phyloP scores from a whole-genome alignment of 1,140 invertebrate genomes.

The Aphaenogaster ashmeadi region DNA sequence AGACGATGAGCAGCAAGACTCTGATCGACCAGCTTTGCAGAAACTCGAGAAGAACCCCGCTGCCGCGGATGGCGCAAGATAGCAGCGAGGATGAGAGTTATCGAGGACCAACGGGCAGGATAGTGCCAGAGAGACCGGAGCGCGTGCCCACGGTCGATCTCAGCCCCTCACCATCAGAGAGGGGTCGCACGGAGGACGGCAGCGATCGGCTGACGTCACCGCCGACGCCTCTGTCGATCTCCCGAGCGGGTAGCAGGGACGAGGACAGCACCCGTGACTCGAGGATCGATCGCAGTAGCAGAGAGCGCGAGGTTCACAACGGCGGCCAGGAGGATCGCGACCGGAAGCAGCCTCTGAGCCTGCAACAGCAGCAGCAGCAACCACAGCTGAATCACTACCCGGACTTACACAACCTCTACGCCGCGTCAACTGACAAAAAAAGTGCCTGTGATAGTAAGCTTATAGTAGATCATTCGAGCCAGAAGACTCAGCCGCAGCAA shows the following conservation, averaged over 20 bases:
- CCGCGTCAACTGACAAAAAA: slow-evolving; percentile 87
- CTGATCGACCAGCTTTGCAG: slow-evolving; percentile 91
- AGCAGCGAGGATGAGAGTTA: slow-evolving; percentile 86
- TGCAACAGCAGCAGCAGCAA: slow-evolving; percentile 74
- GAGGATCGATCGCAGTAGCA: slow-evolving; percentile 80
- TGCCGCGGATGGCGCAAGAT: slow-evolving; percentile 85
- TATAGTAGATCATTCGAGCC: slow-evolving; percentile 87
- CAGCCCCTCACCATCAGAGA: slow-evolving; percentile 84
- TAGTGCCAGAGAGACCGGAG: slow-evolving; percentile 84
- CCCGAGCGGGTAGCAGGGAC: slow-evolving; percentile 81
- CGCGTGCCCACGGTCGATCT: slow-evolving; percentile 85
- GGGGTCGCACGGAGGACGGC: slow-evolving; percentile 80
- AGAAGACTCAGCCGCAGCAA: slow-evolving; percentile 85
- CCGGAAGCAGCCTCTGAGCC: slow-evolving; percentile 75
- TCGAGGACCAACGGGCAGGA: slow-evolving; percentile 76
- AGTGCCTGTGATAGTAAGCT: slow-evolving; percentile 88
- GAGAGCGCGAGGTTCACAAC: slow-evolving; percentile 82
- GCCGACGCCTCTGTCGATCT: slow-evolving; percentile 82
- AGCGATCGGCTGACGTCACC: slow-evolving; percentile 85
- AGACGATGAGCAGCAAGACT: slow-evolving; percentile 89
- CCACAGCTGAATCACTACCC: slow-evolving; percentile 84
- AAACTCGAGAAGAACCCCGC: slow-evolving; percentile 88
- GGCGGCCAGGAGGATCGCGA: slow-evolving; percentile 80
- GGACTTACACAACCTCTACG: slow-evolving; percentile 85
- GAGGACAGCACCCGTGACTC: slow-evolving; percentile 82